Conservation (phyloP, 2,113 vertebrate genomes). For the Gadus chalcogrammus region DNA sequence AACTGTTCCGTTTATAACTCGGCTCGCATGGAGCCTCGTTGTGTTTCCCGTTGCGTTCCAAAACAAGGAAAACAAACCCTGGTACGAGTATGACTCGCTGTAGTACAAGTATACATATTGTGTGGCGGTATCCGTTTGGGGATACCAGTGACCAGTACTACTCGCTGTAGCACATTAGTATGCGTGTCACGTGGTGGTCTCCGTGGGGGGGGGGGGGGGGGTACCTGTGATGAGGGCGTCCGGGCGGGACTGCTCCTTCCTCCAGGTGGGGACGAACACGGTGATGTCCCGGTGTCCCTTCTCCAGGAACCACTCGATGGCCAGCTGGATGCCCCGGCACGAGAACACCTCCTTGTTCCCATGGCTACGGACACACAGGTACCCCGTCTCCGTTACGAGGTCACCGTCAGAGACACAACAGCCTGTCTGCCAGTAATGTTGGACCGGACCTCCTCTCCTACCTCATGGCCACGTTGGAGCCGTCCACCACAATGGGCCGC, state of each 20-base stretch:
- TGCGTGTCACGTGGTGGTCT: no score
- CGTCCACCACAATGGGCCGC: slow-evolving; percentile 92
- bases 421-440: background rate
- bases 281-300: slow-evolving; percentile 98
- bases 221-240: slow-evolving; percentile 95
- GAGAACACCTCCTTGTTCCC: slow-evolving; percentile 99
- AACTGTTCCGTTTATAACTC: no score
- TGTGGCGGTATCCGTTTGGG: background rate
- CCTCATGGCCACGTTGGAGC: slow-evolving; percentile 99
- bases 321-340: slow-evolving; percentile 94
- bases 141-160: background rate
- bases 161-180: no score
- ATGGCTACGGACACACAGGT: slow-evolving; percentile 81
- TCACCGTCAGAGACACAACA: slow-evolving; percentile 1
- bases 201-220: background rate
- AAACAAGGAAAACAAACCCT: background rate
- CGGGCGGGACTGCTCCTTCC: slow-evolving; percentile 96
- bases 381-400: slow-evolving; percentile 13
- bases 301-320: slow-evolving; percentile 96
- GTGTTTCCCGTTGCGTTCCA: background rate
- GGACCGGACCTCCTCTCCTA: slow-evolving; percentile 47
- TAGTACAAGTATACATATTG: no score
- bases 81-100: no score
- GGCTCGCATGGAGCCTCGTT: no score
- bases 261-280: slow-evolving; percentile 97